These are phyloP conservation scores for Arctia plantaginis DNA, from an alignment of 2,888 invertebrate genomes.

Conservation along the genomic window DNA sequence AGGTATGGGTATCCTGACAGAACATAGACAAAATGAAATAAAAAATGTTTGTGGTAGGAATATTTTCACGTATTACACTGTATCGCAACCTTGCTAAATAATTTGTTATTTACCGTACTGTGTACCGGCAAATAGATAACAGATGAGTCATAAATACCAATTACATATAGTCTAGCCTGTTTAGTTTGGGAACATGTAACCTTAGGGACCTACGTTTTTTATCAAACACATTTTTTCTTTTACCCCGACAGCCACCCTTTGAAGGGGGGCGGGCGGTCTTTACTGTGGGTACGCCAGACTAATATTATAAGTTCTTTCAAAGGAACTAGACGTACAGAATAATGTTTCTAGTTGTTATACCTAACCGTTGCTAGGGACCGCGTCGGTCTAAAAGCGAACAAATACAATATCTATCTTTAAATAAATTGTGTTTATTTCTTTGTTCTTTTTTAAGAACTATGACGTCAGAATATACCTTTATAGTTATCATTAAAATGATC, in stretches of 20 bases:
- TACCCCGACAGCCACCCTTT: slow-evolving; percentile 16
- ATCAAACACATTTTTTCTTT: slow-evolving; percentile 33
- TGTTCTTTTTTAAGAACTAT: background rate
- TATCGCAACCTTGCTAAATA: background rate
- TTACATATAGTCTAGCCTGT: slow-evolving; percentile 48
- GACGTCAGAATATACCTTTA: background rate
- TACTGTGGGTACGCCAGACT: slow-evolving; percentile 32
- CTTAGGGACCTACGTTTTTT: slow-evolving; percentile 40
- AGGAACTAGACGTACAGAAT: slow-evolving; percentile 40
- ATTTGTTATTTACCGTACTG: slow-evolving; percentile 1
- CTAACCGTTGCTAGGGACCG: slow-evolving; percentile 10
- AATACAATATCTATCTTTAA: background rate
- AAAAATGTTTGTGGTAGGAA: background rate
- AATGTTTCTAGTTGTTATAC: slow-evolving; percentile 36
- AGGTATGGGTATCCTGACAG: background rate
- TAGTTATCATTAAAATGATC: slow-evolving; percentile 5
- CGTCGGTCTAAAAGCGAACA: slow-evolving; percentile 8
- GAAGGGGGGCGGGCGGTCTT: slow-evolving; percentile 14
- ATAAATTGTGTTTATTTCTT: background rate
- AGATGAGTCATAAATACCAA: slow-evolving; percentile 48
- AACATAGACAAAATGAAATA: background rate
- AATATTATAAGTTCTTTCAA: slow-evolving; percentile 49
- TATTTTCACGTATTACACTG: background rate
- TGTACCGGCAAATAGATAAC: slow-evolving; percentile 22
- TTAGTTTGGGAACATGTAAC: slow-evolving; percentile 39